Percentiles rank a stretch among this genome's conserved stretches.
Evolutionary conservation across 1,140 invertebrate species (phyloP).

Genomic region (Andrena cerasifolii): DNA sequence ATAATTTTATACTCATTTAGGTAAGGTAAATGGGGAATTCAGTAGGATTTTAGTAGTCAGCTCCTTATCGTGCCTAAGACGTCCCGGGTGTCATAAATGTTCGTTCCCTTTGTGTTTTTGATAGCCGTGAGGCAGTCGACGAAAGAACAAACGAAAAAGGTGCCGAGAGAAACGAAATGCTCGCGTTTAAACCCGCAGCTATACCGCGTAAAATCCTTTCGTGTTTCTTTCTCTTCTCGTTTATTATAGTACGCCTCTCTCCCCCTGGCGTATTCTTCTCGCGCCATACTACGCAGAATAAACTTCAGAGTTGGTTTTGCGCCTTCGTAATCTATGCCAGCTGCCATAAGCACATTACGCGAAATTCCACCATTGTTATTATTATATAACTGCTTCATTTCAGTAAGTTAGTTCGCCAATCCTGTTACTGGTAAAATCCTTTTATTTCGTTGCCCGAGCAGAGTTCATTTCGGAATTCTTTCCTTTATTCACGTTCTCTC

Average conservation of each 20-base stretch:
- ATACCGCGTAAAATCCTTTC: conserved; percentile 38
- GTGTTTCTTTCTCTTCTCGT: conserved; percentile 4
- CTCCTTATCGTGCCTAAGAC: neutral
- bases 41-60: neutral
- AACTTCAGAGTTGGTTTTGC: neutral
- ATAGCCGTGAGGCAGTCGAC: conserved; percentile 9
- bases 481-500: too few relatives aligned
- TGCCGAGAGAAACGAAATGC: conserved; percentile 39
- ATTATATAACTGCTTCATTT: too few relatives aligned
- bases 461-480: too few relatives aligned
- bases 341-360: neutral
- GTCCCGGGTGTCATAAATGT: neutral
- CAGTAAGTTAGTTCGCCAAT: too few relatives aligned
- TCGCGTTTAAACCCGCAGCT: conserved; percentile 29
- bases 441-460: too few relatives aligned
- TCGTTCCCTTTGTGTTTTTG: conserved; percentile 26
- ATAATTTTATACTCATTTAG: too few relatives aligned
- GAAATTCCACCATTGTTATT: too few relatives aligned
- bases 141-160: conserved; percentile 14
- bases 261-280: neutral
- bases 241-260: conserved; percentile 9
- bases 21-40: neutral
- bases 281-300: too few relatives aligned
- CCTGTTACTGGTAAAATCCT: too few relatives aligned
- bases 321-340: neutral